phyloP scores from a whole-genome alignment of 2,888 invertebrate species.

The Drosophila macrospina region DNA sequence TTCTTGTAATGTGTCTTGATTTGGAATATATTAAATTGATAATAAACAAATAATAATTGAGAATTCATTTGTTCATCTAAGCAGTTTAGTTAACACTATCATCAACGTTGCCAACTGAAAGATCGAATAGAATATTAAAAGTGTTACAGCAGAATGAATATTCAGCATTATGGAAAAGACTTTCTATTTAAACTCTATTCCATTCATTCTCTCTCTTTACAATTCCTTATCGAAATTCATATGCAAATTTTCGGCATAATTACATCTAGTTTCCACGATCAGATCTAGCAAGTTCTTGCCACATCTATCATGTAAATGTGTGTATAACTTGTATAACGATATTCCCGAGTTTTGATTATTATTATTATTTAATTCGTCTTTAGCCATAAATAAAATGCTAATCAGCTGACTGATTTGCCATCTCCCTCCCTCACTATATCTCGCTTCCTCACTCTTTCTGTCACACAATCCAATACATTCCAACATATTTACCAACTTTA shows the following conservation, averaged over 20 bases:
- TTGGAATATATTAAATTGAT: not conserved
- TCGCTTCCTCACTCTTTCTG: not conserved
- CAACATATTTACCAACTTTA: slow-evolving; percentile 32
- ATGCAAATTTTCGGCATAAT: slow-evolving; percentile 2
- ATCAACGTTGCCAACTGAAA: not conserved
- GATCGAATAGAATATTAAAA: not conserved
- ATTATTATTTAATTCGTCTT: slow-evolving; percentile 27
- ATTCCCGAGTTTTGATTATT: slow-evolving; percentile 12
- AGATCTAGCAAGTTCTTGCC: no score
- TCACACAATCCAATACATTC: not conserved
- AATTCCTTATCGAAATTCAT: not conserved
- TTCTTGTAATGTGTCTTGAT: not conserved
- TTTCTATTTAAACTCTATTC: not conserved
- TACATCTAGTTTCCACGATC: not conserved
- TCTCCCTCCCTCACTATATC: slow-evolving; percentile 11
- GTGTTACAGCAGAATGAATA: not conserved
- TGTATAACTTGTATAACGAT: not conserved
- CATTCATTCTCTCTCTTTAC: not conserved
- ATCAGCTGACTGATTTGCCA: slow-evolving; percentile 51
- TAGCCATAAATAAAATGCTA: slow-evolving; percentile 63
- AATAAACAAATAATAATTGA: not conserved
- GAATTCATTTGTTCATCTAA: not conserved
- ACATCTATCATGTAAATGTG: not conserved
- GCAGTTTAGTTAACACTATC: not conserved
- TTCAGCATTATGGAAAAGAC: not conserved